Percentiles rank a stretch among this genome's conserved stretches.
These are phyloP conservation scores for Gymnothorax javanicus DNA, from an alignment of 2,797 vertebrate species.

Conservation along the genomic window DNA sequence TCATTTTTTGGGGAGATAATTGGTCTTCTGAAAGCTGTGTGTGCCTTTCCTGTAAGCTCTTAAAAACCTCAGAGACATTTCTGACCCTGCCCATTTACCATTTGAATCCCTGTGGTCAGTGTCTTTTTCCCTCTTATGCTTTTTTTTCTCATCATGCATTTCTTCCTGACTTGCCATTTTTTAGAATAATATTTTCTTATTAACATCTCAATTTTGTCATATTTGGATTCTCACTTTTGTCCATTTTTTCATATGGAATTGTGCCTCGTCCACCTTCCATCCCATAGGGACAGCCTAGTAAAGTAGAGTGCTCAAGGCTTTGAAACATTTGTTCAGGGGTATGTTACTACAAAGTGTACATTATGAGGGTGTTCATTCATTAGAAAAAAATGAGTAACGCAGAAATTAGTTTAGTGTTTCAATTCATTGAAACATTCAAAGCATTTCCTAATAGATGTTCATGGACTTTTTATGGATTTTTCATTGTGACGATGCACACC, in stretches of 20 bases:
- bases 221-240: slow-evolving; percentile 47
- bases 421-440: not conserved
- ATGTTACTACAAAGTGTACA: not conserved
- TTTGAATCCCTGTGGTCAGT: not conserved
- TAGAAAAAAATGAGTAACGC: not conserved
- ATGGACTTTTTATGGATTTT: not conserved
- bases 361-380: not conserved
- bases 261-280: not conserved
- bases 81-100: not conserved
- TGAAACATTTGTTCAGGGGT: not conserved
- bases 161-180: slow-evolving; percentile 26
- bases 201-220: slow-evolving; percentile 45
- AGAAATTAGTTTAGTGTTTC: not conserved
- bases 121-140: not conserved
- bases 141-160: slow-evolving; percentile 29
- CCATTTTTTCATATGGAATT: slow-evolving; percentile 50
- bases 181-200: slow-evolving; percentile 40
- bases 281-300: not conserved
- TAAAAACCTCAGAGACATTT: slow-evolving; percentile 35
- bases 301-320: not conserved
- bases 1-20: slow-evolving; percentile 46
- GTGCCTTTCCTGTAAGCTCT: slow-evolving; percentile 29
- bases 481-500: not conserved
- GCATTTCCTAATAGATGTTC: not conserved
- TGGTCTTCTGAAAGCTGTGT: slow-evolving; percentile 31